phyloP scores from a whole-genome alignment of 2,888 invertebrate species.

The Camptogramma bilineatum region DNA sequence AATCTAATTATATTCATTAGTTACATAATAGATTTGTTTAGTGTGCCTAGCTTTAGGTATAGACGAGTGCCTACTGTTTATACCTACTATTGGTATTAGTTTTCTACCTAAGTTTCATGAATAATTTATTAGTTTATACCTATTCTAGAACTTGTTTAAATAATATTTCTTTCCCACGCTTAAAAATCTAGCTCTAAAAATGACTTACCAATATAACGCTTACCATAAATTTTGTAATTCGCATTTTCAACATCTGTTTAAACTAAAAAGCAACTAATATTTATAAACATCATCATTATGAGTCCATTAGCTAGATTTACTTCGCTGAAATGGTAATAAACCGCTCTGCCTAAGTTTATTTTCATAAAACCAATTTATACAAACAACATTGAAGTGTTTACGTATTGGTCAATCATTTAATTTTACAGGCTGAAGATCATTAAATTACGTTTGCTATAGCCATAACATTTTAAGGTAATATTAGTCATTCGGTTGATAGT shows the following conservation, averaged over 20 bases:
- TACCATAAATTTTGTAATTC: conserved; percentile 1
- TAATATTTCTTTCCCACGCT: neutral
- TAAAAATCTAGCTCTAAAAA: neutral
- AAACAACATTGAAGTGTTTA: conserved; percentile 25
- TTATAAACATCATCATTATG: conserved; percentile 32
- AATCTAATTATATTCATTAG: too few relatives aligned
- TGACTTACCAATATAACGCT: neutral
- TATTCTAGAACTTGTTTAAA: neutral
- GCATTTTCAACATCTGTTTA: conserved; percentile 8
- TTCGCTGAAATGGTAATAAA: conserved; percentile 36
- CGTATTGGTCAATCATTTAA: conserved; percentile 3
- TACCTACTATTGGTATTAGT: neutral
- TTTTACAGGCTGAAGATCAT: neutral
- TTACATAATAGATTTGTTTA: too few relatives aligned
- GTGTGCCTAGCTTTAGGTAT: too few relatives aligned
- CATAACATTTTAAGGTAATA: neutral
- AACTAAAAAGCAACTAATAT: conserved; percentile 31
- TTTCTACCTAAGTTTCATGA: neutral
- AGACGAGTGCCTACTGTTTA: neutral
- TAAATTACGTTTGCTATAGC: neutral
- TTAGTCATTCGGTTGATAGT: too few relatives aligned
- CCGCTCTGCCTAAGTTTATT: conserved; percentile 31
- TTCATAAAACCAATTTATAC: conserved; percentile 23
- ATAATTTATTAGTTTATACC: neutral
- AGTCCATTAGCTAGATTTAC: conserved; percentile 32